Conservation (phyloP, 2,797 vertebrate species). For the Lacerta viridis region DNA sequence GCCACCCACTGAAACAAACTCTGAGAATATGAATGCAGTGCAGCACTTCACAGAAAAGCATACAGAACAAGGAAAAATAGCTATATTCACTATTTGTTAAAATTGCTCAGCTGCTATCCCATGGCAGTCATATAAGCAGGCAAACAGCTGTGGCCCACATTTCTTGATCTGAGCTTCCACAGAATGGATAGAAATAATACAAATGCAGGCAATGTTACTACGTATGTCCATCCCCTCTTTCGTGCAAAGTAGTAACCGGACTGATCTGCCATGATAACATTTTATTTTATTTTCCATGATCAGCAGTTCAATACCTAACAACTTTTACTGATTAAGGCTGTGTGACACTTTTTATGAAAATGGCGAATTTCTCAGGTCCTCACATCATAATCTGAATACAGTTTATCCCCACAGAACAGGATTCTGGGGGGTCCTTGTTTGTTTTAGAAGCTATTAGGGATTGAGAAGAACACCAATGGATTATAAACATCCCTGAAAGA, state of each 20-base stretch:
- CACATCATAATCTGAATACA: neutral
- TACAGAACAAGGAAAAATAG: conserved; percentile 29
- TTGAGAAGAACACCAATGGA: neutral
- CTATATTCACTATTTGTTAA: conserved; percentile 35
- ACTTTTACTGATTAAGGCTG: neutral
- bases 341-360: neutral
- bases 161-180: conserved; percentile 62
- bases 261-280: neutral
- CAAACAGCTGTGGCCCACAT: conserved; percentile 56
- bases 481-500: neutral
- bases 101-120: conserved; percentile 64
- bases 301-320: neutral
- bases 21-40: conserved; percentile 42
- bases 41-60: conserved; percentile 35
- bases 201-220: conserved; percentile 56
- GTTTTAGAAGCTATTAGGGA: too few relatives aligned
- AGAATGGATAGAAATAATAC: conserved; percentile 53
- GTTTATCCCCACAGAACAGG: neutral
- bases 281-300: neutral
- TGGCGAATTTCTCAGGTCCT: neutral
- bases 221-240: conserved; percentile 43
- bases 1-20: conserved; percentile 54
- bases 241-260: neutral
- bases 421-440: neutral
- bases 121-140: conserved; percentile 47